Evolutionary conservation across 2,888 invertebrate genomes (phyloP).

Genomic region (Eristalinus sepulchralis): DNA sequence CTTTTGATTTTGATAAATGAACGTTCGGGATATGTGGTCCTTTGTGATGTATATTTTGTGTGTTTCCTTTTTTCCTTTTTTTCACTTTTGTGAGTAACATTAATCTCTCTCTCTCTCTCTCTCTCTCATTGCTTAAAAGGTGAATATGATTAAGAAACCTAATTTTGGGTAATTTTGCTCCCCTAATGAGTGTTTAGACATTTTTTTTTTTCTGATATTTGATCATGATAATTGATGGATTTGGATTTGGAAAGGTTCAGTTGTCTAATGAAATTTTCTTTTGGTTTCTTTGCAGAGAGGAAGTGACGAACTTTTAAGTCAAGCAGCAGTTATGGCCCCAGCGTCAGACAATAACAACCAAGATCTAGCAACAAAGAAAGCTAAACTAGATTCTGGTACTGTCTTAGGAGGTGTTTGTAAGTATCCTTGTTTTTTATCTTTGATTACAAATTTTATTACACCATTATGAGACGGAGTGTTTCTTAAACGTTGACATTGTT

Average conservation of each 20-base stretch:
- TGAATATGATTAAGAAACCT: conserved; percentile 29
- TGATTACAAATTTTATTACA: no score
- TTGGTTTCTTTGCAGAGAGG: conserved; percentile 87
- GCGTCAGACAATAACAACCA: conserved; percentile 97
- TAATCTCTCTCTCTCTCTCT: conserved; percentile 51
- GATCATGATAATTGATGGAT: conserved; percentile 45
- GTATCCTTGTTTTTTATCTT: conserved; percentile 67
- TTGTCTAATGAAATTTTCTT: conserved; percentile 4
- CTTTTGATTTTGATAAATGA: conserved; percentile 69
- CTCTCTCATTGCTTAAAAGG: conserved; percentile 12
- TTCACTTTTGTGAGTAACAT: conserved; percentile 15
- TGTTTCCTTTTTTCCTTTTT: neutral
- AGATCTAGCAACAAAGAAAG: conserved; percentile 96
- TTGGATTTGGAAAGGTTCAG: conserved; percentile 23
- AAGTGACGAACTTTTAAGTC: conserved; percentile 98
- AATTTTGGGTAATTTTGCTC: conserved; percentile 50
- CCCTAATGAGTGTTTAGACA: conserved; percentile 49
- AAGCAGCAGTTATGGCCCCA: conserved; percentile 96
- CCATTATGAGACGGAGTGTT: no score
- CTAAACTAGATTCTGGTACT: conserved; percentile 83
- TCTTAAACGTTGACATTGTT: no score
- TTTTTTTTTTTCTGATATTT: neutral
- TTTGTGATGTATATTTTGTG: neutral
- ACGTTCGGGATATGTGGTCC: conserved; percentile 14
- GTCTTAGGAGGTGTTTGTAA: conserved; percentile 81